Evolutionary conservation across 2,888 invertebrate genomes (phyloP).

Genomic region (Apotomis turbidana): DNA sequence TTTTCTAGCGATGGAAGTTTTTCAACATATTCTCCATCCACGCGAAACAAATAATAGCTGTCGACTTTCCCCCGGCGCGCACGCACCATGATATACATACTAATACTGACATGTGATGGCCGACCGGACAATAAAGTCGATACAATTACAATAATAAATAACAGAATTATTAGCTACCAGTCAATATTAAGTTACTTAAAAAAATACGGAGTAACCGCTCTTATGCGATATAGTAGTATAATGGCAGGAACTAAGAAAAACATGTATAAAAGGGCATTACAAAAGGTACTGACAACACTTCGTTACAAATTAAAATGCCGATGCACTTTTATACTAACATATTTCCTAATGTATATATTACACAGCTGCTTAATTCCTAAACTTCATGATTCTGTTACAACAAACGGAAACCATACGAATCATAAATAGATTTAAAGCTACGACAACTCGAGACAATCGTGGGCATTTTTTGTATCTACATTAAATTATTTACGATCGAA

Average conservation of each 20-base stretch:
- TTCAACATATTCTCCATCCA: conserved; percentile 13
- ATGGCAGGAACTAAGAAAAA: conserved; percentile 31
- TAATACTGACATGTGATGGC: conserved; percentile 16
- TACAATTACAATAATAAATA: conserved; percentile 27
- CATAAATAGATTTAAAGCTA: conserved; percentile 16
- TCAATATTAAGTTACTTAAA: conserved; percentile 31
- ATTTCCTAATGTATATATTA: conserved; percentile 20
- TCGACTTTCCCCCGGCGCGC: conserved; percentile 13
- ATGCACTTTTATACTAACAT: conserved; percentile 19
- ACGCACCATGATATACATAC: conserved; percentile 12
- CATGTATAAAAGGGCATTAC: conserved; percentile 17
- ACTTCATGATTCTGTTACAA: conserved; percentile 10
- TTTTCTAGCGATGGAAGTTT: conserved; percentile 7
- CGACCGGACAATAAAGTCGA: background rate
- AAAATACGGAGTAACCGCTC: conserved; percentile 5
- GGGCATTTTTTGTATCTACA: background rate
- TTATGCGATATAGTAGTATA: conserved; percentile 9
- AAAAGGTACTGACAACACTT: conserved; percentile 24
- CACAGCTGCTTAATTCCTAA: conserved; percentile 27
- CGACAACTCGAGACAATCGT: conserved; percentile 9
- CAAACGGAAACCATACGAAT: conserved; percentile 3
- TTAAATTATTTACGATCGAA: conserved; percentile 21
- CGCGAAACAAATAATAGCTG: conserved; percentile 8
- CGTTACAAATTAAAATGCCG: conserved; percentile 19
- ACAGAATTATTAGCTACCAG: conserved; percentile 35